Base-by-base conservation (phyloP, 2,888 invertebrate genomes). In the Mechanitis messenoides region DNA sequence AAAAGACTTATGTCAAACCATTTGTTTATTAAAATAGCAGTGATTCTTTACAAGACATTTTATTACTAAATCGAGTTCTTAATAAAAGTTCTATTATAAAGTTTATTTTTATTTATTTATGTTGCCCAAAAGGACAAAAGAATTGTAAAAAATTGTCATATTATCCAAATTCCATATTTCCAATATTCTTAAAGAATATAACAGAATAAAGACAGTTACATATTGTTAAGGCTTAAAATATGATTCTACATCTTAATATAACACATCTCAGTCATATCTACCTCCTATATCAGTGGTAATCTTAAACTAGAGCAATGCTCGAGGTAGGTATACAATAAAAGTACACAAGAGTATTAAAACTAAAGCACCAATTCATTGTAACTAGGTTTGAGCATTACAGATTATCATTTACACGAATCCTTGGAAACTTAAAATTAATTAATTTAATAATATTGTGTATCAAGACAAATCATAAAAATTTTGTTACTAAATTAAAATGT, bases 241-340 rank as follows among this genome's bases (percentile, higher is more conserved):
- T 7, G 47, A 47, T 46, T 46, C 46, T 20, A 20, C 20, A 9
- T 50, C 31, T 50, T 31, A 50, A 50, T 3, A 28, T 31, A 50
- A 50, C 50, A 50, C 50, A 31, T n/a, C 31, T 50, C 50, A 50
- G 31, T 50, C 31, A 31, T 31, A 31, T 50, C 50, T 50, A 50
- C 50, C 50, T 50, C 50, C 50, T 50, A 50, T 31, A 31, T 50
- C 7, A 47, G 4, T 11, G 11, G 28, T 50, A 50, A 62, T 59
- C 56, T 50, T 50, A 60, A 59, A 50, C 38, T 33, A 62, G 58
- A 65, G 58, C 60, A 54, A 61, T 38, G 65, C 63, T 62, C 59
- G 65, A 65, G 59, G 63, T 65, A 65, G 59, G 46, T 31, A 42
- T 50, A 50, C 50, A 50, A 50, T 50, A 50, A 50, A 50, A 31